Percentiles rank a stretch among this genome's conserved stretches.
Conservation (phyloP, 2,113 vertebrate species). For the Macaca mulatta region DNA sequence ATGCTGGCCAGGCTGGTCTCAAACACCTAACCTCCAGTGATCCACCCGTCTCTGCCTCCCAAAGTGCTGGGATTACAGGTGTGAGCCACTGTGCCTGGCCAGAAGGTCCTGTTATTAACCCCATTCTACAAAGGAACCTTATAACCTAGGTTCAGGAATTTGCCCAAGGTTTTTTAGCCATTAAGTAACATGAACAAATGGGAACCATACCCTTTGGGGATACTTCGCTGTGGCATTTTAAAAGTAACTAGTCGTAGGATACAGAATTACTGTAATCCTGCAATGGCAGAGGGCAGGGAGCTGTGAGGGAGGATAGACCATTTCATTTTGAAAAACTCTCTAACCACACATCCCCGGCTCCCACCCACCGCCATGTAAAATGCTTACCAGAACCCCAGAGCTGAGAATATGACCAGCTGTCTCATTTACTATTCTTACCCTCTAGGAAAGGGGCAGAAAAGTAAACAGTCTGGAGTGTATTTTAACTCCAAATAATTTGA, state of each 20-base stretch:
- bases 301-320: background rate
- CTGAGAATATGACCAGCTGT: conserved; percentile 5
- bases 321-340: conserved; percentile 11
- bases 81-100: too few species aligned
- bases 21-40: too few species aligned
- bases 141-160: background rate
- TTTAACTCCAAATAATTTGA: conserved; percentile 16
- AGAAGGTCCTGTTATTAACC: background rate
- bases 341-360: background rate
- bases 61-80: too few species aligned
- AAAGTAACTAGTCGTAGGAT: background rate
- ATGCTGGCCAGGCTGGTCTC: too few species aligned
- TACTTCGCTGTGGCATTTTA: background rate
- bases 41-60: too few species aligned
- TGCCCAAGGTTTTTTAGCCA: background rate
- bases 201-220: background rate
- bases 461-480: background rate
- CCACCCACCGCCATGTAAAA: background rate
- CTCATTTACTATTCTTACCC: conserved; percentile 20
- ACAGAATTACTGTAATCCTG: background rate
- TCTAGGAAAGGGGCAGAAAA: background rate
- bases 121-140: background rate
- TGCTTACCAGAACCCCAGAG: background rate
- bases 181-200: background rate
- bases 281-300: background rate